Conservation (phyloP, 2,113 vertebrate genomes). For the Apteryx owenii region DNA sequence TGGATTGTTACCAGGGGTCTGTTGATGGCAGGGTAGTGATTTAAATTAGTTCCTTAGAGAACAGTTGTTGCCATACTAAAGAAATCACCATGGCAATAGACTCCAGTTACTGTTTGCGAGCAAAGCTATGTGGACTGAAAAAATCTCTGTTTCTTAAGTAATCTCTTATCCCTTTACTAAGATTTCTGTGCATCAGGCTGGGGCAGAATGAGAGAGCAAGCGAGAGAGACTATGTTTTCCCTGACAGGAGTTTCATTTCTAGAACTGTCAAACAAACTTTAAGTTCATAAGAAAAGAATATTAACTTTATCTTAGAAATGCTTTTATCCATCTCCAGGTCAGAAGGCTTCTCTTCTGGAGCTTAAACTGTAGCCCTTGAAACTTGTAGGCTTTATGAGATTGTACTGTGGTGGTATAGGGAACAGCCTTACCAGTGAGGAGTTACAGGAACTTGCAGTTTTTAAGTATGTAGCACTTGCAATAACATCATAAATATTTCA, state of each 20-base stretch:
- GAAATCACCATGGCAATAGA: not conserved
- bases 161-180: not conserved
- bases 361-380: not conserved
- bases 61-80: not conserved
- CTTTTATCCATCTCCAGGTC: not conserved
- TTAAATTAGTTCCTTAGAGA: not conserved
- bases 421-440: conserved; percentile 35
- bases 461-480: conserved; percentile 17
- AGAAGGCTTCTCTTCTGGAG: conserved; percentile 7
- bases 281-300: not conserved
- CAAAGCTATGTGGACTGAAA: not conserved
- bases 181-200: not conserved
- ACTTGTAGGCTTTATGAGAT: not conserved
- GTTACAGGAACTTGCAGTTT: conserved; percentile 52
- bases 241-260: not conserved
- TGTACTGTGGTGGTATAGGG: not conserved
- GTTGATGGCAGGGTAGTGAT: not conserved
- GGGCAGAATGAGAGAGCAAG: not conserved
- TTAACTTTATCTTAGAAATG: not conserved
- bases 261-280: not conserved
- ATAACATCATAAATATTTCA: conserved; percentile 69
- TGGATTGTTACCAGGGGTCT: not conserved
- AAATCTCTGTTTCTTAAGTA: not conserved
- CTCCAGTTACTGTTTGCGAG: not conserved
- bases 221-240: not conserved